These are phyloP conservation scores for Silurus aristotelis DNA, from an alignment of 2,797 vertebrate genomes.

Conservation along the genomic window DNA sequence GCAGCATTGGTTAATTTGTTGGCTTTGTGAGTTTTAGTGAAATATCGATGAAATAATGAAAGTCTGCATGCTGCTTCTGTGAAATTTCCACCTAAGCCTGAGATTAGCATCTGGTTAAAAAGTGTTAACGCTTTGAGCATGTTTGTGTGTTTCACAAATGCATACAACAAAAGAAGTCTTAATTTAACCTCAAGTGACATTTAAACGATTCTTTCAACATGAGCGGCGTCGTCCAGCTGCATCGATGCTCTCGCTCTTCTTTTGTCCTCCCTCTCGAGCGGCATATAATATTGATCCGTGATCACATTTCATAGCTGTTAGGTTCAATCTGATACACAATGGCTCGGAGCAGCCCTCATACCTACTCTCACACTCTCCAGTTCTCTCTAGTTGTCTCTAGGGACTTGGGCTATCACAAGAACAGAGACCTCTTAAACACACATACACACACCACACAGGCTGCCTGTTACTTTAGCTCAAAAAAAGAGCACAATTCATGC, in stretches of 20 bases:
- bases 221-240: slow-evolving; percentile 9
- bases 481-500: slow-evolving; percentile 8
- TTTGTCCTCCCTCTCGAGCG: slow-evolving; percentile 39
- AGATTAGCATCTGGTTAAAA: not conserved
- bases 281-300: slow-evolving; percentile 55
- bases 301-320: slow-evolving; percentile 60
- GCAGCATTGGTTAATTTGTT: not conserved
- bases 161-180: not conserved
- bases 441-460: slow-evolving; percentile 14
- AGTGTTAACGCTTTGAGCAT: not conserved
- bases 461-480: slow-evolving; percentile 11
- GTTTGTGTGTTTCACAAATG: not conserved
- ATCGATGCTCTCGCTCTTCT: slow-evolving; percentile 40
- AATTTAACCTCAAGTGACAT: slow-evolving; percentile 23
- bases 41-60: not conserved
- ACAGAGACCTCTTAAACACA: slow-evolving; percentile 42
- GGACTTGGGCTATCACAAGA: slow-evolving; percentile 26
- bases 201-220: not conserved
- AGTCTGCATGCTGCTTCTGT: not conserved
- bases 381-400: not conserved
- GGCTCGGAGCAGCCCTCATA: slow-evolving; percentile 33
- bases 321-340: slow-evolving; percentile 44
- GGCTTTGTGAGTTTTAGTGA: not conserved
- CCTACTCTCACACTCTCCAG: slow-evolving; percentile 21
- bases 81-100: not conserved